Percentiles rank a stretch among this genome's conserved stretches.
Conservation (phyloP, 2,797 vertebrate genomes). For the Dallia pectoralis region DNA sequence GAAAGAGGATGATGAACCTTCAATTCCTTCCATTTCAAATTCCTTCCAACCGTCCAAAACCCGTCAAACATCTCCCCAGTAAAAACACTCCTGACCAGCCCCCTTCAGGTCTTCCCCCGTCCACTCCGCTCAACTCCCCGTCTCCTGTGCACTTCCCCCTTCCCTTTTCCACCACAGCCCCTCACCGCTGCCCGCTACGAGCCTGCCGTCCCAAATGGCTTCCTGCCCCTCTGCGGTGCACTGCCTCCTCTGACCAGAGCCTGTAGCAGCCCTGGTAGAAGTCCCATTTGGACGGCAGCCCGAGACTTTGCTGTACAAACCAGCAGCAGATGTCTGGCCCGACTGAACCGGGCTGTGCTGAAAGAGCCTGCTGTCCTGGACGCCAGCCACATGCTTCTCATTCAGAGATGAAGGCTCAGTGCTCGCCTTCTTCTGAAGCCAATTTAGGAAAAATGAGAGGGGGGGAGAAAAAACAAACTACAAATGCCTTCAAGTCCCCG, state of each 20-base stretch:
- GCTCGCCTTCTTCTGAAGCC: conserved; percentile 80
- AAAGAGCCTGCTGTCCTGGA: conserved; percentile 87
- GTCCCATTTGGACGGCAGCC: not conserved
- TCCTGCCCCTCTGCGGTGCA: conserved; percentile 5
- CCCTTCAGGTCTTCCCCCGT: conserved; percentile 6
- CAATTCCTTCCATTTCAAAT: conserved; percentile 34
- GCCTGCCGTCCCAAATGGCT: not conserved
- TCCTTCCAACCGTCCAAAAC: conserved; percentile 48
- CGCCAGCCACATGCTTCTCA: conserved; percentile 82
- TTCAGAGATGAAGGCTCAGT: conserved; percentile 84
- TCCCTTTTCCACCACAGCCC: conserved; percentile 62
- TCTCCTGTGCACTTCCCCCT: conserved; percentile 36
- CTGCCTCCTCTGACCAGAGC: not conserved
- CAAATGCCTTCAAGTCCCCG: conserved; percentile 71
- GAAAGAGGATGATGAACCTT: conserved; percentile 37
- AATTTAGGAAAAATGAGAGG: conserved; percentile 59
- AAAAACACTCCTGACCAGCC: conserved; percentile 32
- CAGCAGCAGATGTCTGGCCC: conserved; percentile 80
- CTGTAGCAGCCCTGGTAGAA: not conserved
- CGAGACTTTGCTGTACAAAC: conserved; percentile 80
- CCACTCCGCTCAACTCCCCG: conserved; percentile 30
- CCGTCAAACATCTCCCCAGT: conserved; percentile 53
- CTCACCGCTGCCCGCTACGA: conserved; percentile 58
- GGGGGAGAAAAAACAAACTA: conserved; percentile 65
- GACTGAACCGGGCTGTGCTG: conserved; percentile 68